A percentile compares a stretch with the other conserved stretches of the same genome.
Conservation (phyloP, 2,797 vertebrate genomes). For the Moxostoma hubbsi region DNA sequence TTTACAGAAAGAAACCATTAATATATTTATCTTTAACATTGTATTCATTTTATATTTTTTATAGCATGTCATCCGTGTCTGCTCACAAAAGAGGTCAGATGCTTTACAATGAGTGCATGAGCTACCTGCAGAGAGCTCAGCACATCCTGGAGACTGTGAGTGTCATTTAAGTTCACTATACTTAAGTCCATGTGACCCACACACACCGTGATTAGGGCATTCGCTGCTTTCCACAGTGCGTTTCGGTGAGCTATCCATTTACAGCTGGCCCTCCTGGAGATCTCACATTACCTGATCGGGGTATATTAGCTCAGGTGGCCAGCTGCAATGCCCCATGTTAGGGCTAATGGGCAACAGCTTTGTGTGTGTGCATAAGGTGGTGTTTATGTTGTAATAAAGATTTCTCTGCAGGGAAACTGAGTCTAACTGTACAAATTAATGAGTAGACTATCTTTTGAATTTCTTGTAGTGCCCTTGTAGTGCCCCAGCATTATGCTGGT, state of each 20-base stretch:
- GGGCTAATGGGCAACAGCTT: neutral
- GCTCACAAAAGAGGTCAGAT: conserved; percentile 50
- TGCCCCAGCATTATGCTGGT: neutral
- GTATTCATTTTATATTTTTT: no score
- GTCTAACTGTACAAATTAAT: no score
- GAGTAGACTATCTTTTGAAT: neutral
- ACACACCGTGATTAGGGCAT: neutral
- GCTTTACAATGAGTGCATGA: conserved; percentile 61
- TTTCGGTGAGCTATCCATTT: neutral
- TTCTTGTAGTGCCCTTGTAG: neutral
- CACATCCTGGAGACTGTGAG: conserved; percentile 67
- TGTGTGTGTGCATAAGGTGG: neutral
- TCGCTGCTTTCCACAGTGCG: neutral
- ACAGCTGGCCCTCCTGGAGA: neutral
- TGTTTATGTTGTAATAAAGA: neutral
- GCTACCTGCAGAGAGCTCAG: conserved; percentile 60
- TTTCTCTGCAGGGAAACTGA: no score
- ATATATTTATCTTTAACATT: neutral
- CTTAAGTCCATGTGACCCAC: neutral
- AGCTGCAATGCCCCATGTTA: neutral
- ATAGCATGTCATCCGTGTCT: neutral
- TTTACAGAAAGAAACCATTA: no score
- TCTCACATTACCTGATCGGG: neutral
- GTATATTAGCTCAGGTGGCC: neutral
- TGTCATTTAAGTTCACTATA: conserved; percentile 3